Percentiles rank a stretch among this genome's conserved stretches.
Evolutionary conservation across 2,797 vertebrate species (phyloP).

Genomic region (Mormyrops attenuatus): DNA sequence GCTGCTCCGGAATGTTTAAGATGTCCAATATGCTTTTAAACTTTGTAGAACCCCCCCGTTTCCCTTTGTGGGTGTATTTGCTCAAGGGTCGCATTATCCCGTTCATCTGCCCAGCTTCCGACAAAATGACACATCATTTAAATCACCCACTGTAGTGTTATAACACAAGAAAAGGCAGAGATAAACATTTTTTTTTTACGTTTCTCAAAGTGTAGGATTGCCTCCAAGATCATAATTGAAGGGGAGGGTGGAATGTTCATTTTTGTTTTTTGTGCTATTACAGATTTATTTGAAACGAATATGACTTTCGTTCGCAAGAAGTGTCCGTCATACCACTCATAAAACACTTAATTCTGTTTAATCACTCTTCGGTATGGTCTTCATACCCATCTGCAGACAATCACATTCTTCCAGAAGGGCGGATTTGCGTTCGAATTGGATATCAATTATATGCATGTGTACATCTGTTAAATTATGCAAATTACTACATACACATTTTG

Average conservation of each 20-base stretch:
- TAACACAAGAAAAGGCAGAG: not conserved
- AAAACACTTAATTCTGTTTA: not conserved
- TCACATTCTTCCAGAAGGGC: constrained; percentile 21
- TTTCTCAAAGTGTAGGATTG: not conserved
- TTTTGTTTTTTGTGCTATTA: constrained; percentile 19
- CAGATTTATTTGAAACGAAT: constrained; percentile 23
- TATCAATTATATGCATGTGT: constrained; percentile 53
- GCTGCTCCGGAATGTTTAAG: constrained; percentile 16
- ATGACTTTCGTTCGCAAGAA: constrained; percentile 27
- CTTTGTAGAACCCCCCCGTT: not conserved
- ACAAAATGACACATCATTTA: not conserved
- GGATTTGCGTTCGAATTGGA: constrained; percentile 22
- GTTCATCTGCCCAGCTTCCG: not conserved
- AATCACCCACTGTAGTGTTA: not conserved
- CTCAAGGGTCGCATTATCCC: not conserved
- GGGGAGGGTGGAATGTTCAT: not conserved
- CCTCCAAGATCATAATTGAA: not conserved
- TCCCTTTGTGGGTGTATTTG: not conserved
- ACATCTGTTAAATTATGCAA: constrained; percentile 57
- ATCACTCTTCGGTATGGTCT: constrained; percentile 9
- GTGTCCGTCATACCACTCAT: constrained; percentile 34
- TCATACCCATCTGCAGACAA: constrained; percentile 19
- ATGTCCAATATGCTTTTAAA: not conserved
- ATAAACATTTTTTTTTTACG: not conserved
- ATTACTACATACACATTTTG: constrained; percentile 73